Conservation (phyloP, 2,888 invertebrate genomes). For the Thyatira batis region DNA sequence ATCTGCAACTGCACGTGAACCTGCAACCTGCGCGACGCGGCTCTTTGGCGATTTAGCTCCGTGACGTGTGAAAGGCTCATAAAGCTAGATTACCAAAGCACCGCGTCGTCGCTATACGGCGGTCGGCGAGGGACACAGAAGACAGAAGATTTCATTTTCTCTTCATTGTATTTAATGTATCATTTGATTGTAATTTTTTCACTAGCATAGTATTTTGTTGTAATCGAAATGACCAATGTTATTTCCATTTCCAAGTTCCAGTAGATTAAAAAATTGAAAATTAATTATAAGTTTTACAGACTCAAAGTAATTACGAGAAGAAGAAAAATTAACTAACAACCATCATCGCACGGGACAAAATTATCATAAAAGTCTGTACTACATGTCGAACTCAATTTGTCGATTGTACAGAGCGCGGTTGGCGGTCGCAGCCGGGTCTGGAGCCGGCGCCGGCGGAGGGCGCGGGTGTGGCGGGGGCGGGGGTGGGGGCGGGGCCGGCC, state of each 20-base stretch:
- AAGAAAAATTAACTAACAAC: too few species aligned
- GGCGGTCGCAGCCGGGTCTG: slow-evolving; percentile 19
- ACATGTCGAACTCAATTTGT: slow-evolving; percentile 8
- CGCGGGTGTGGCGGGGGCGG: slow-evolving; percentile 32
- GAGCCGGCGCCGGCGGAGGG: slow-evolving; percentile 31
- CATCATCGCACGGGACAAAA: too few species aligned
- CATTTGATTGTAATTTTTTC: neutral
- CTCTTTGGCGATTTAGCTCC: slow-evolving; percentile 96
- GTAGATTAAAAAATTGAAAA: too few species aligned
- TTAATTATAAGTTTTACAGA: too few species aligned
- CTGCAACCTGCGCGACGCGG: slow-evolving; percentile 68
- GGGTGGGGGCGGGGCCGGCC: slow-evolving; percentile 34
- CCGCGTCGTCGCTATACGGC: slow-evolving; percentile 61
- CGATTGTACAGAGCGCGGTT: slow-evolving; percentile 34
- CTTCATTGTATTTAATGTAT: neutral
- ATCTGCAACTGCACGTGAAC: too few species aligned
- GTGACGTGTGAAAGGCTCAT: slow-evolving; percentile 90
- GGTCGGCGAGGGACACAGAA: slow-evolving; percentile 14
- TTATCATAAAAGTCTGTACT: too few species aligned
- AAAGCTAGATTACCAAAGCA: slow-evolving; percentile 98
- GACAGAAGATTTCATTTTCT: slow-evolving; percentile 5
- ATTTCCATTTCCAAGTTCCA: too few species aligned
- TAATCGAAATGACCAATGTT: too few species aligned
- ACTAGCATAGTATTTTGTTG: too few species aligned
- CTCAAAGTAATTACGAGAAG: too few species aligned